These are phyloP conservation scores for Rhabdophis nuchalis DNA, from an alignment of 2,797 vertebrate genomes.

Conservation along the genomic window DNA sequence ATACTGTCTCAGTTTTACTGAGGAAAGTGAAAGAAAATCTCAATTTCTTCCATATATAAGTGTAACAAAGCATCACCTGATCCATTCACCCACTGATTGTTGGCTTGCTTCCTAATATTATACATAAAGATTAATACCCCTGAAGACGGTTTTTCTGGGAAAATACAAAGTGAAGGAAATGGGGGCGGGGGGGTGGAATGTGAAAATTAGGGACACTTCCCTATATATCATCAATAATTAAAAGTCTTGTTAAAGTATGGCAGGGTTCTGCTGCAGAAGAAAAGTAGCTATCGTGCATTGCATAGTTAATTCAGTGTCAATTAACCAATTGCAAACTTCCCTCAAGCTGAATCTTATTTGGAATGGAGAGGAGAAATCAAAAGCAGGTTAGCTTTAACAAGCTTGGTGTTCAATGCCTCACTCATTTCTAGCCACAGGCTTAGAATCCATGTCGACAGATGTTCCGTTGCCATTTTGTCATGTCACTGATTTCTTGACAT, in stretches of 20 bases:
- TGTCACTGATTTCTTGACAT: conserved; percentile 70
- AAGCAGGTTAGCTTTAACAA: conserved; percentile 93
- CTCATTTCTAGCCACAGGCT: conserved; percentile 90
- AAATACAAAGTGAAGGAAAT: neutral
- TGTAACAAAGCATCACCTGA: neutral
- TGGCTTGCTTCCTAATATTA: conserved; percentile 3
- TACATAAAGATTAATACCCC: neutral
- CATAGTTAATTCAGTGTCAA: conserved; percentile 99
- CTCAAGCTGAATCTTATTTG: conserved; percentile 87
- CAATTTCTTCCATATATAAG: neutral
- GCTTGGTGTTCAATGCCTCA: conserved; percentile 87
- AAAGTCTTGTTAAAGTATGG: conserved; percentile 76
- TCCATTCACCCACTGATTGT: neutral
- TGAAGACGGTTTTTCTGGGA: conserved; percentile 13
- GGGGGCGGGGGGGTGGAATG: conserved; percentile 65
- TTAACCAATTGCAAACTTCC: conserved; percentile 97
- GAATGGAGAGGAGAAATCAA: conserved; percentile 87
- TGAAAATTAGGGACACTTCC: conserved; percentile 70
- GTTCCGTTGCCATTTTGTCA: conserved; percentile 86
- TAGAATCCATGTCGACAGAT: conserved; percentile 93
- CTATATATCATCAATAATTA: conserved; percentile 79
- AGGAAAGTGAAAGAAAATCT: neutral
- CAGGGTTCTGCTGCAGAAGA: conserved; percentile 76
- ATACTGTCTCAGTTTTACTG: neutral
- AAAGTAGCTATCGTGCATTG: conserved; percentile 88